Conservation (phyloP, 2,888 invertebrate genomes). For the Nowickia ferox region DNA sequence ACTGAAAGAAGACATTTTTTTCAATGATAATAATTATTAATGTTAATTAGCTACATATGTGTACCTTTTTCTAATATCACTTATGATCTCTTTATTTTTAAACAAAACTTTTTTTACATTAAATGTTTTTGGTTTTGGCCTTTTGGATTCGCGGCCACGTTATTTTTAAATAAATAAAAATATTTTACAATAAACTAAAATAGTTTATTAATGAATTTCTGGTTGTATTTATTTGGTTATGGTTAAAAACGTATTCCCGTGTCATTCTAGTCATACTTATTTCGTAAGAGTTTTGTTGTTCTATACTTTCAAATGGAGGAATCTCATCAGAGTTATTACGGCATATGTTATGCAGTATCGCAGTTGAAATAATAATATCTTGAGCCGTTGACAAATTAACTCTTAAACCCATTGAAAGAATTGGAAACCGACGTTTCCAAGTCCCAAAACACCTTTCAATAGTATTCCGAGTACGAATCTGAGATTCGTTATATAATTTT, state of each 20-base stretch:
- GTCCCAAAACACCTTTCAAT: conserved; percentile 40
- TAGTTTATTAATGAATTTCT: conserved; percentile 39
- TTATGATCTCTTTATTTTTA: not conserved
- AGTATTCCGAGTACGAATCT: conserved; percentile 38
- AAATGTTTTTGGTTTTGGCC: too few relatives aligned
- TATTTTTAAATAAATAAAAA: conserved; percentile 14
- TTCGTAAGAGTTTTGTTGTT: conserved; percentile 18
- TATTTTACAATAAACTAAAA: conserved; percentile 37
- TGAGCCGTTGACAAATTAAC: conserved; percentile 17
- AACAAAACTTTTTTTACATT: too few relatives aligned
- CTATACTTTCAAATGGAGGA: conserved; percentile 31
- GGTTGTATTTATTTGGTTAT: conserved; percentile 22
- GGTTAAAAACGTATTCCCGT: conserved; percentile 29
- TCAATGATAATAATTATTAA: not conserved
- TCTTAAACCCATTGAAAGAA: conserved; percentile 45
- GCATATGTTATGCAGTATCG: conserved; percentile 6
- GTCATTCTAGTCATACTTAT: not conserved
- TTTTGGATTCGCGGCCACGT: not conserved
- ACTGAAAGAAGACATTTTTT: not conserved
- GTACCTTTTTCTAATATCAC: conserved; percentile 5
- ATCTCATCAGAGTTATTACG: conserved; percentile 10
- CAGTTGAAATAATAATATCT: conserved; percentile 6
- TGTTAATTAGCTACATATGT: not conserved
- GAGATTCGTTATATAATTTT: conserved; percentile 42
- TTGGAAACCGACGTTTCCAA: conserved; percentile 38